Base-by-base conservation (phyloP, 2,113 vertebrate species). In the Serilophus lunatus region DNA sequence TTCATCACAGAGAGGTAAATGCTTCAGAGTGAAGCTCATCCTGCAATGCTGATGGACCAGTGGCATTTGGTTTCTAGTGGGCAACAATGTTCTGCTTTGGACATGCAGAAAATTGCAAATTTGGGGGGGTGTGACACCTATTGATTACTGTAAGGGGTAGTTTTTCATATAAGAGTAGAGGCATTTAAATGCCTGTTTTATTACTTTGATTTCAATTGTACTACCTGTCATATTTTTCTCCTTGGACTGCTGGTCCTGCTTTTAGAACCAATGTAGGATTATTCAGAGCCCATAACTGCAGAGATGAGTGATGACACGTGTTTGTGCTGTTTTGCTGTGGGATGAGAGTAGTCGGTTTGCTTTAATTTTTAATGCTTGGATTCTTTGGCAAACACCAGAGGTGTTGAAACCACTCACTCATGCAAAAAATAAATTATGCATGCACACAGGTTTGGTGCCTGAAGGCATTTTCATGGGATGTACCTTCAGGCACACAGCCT, bases 211-310 rank as follows among this genome's bases (percentile, higher is more conserved):
- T 87, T 85, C 12, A 33, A 0, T 49, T 76, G 42, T 54, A 35
- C 9, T 54, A 3, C 18, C 56, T 35, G 44, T 16, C 60, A 10
- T 86, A 1, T 18, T 78, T 79, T 63, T 40, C 65, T 69, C 29
- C 66, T 53, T 70, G 64, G 56, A 8, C 49, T 68, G 51, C 61
- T 64, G 40, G 29, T n/a, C 26, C 49, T 9, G 18, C 33, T 35
- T 61, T 79, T 18, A 33, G 61, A 75, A 15, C 29, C 44, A 7
- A 0, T 3, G 56, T 29, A 70, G 77, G 78, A 26, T 59, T 59
- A 16, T 51, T 78, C 53, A 14, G 65, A 0, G 1, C 40, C 60
- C 0, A 0, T 56, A 45, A 26, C 42, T 0, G 0, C 15, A 24
- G 72, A 78, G 56, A 20, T 60, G 92, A 71, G 69, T 1, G 38